Evolutionary conservation across 2,113 vertebrate species (phyloP).

Genomic region (Oryzias celebensis): DNA sequence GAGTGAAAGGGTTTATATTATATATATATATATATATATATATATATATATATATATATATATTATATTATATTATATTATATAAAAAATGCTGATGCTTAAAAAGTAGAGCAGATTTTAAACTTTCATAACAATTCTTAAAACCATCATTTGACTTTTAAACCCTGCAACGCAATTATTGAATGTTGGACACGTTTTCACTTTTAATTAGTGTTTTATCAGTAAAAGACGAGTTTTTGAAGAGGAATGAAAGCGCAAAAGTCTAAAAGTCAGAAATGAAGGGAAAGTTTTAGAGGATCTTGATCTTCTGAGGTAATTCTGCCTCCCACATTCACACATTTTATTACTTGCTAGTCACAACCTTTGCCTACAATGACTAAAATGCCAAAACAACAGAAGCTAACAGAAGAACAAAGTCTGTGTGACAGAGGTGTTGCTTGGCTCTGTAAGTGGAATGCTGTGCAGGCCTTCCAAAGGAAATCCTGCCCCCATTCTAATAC

Average conservation of each 20-base stretch:
- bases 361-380: constrained; percentile 14
- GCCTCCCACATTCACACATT: constrained; percentile 12
- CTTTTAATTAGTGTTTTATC: too few species aligned
- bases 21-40: too few species aligned
- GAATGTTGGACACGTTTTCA: too few species aligned
- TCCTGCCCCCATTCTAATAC: constrained; percentile 61
- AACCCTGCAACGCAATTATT: too few species aligned
- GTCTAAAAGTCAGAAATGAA: background rate
- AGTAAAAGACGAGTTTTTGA: constrained; percentile 26
- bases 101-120: too few species aligned
- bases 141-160: too few species aligned
- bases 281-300: too few species aligned
- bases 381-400: background rate
- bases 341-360: background rate
- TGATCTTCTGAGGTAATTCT: background rate
- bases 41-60: too few species aligned
- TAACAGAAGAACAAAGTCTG: constrained; percentile 14
- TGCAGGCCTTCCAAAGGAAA: constrained; percentile 57
- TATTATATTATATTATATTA: too few species aligned
- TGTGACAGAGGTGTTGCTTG: constrained; percentile 7
- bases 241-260: constrained; percentile 33
- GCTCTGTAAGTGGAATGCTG: constrained; percentile 7
- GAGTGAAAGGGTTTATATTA: too few species aligned
- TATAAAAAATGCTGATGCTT: too few species aligned
- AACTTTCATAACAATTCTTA: too few species aligned